Base-by-base conservation (phyloP, 2,888 invertebrate genomes). In the Callyntrura guangdongensis region DNA sequence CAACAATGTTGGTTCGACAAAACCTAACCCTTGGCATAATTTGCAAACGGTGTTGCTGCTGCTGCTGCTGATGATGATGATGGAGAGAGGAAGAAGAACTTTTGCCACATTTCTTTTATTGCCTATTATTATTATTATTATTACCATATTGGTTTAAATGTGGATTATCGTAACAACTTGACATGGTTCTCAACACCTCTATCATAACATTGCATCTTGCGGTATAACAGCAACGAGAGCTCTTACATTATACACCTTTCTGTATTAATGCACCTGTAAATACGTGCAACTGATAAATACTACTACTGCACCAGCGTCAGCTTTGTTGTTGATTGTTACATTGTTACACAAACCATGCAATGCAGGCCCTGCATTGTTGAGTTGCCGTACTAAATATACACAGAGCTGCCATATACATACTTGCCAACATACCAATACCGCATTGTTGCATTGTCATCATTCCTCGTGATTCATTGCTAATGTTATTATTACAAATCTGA, bases 171-270 rank as follows among this genome's bases (percentile, higher is more conserved):
- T 53, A 53, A 53, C 53, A 53, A 67, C 53, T 12, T 83, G 84
- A 84, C 84, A 84, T 69, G 53, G 69, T 84, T 84, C 84, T 53
- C 84, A 84, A 20, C 84, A 59, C 36, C 36, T 36, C 36, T 36
- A 36, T 36, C 36, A 36, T 36, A 36, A 2, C 36, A 36, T 36
- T 36, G 36, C 36, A 36, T 36, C 36, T 36, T 36, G 36, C 36
- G 17, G 59, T 59, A 14, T 53, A 53, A 11, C 53, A 53, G 14
- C 3, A 53, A 53, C 2, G 9, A 14, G 9, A 2, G 14, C 53
- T 3, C 11, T 11, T 53, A 53, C 12, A 53, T 53, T 53, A 11
- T 53, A n/a, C n/a, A n/a, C n/a, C n/a, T n/a, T 11, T 14, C 5
- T 53, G 14, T 53, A 53, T 53, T 14, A 53, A 53, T 53, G 53